Evolutionary conservation across 2,797 vertebrate genomes (phyloP).

Genomic region (Amniataba percoides): DNA sequence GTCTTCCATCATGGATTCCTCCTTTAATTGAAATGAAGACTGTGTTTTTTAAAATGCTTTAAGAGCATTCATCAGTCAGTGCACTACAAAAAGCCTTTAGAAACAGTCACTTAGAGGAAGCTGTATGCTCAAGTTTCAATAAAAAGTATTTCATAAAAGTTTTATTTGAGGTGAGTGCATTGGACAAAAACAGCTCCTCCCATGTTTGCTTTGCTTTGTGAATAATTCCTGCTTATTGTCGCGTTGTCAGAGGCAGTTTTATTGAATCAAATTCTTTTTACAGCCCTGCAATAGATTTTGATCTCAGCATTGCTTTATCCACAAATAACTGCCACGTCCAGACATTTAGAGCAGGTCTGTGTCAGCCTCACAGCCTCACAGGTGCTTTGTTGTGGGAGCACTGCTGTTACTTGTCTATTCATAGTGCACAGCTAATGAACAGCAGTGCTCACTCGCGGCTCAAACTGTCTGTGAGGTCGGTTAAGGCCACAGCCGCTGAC

Average conservation of each 20-base stretch:
- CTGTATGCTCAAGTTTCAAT: neutral
- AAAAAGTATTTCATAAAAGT: neutral
- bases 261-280: neutral
- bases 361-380: neutral
- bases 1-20: constrained; percentile 16
- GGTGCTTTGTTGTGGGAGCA: neutral
- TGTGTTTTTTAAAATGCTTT: neutral
- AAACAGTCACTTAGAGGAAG: neutral
- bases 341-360: neutral
- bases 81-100: neutral
- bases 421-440: neutral
- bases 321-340: neutral
- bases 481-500: neutral
- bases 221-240: neutral
- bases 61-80: neutral
- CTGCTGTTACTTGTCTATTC: neutral
- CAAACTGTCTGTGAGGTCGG: neutral
- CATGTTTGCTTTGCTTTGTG: neutral
- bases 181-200: neutral
- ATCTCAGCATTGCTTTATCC: neutral
- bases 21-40: constrained; percentile 31
- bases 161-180: too few relatives aligned
- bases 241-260: neutral
- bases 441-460: neutral
- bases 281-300: neutral